These are phyloP conservation scores for Empidonax alnorum DNA, from an alignment of 2,113 vertebrate species.

Conservation along the genomic window DNA sequence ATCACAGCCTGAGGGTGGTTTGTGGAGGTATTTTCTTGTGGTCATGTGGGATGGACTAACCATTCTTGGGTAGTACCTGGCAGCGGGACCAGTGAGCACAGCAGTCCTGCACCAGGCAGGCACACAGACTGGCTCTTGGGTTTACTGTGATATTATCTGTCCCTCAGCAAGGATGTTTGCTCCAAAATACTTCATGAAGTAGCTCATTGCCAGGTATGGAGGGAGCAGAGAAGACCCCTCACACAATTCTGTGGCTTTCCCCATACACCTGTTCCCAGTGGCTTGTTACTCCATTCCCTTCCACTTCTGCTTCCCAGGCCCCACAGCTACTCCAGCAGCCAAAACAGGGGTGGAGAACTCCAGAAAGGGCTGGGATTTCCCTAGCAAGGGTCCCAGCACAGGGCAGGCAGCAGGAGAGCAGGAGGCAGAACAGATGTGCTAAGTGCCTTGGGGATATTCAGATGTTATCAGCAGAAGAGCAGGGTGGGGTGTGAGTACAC, in stretches of 20 bases:
- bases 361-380: not conserved
- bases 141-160: not conserved
- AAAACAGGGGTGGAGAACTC: not conserved
- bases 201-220: not conserved
- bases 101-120: not conserved
- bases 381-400: not conserved
- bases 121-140: not conserved
- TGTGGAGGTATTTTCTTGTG: not conserved
- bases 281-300: not conserved
- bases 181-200: not conserved
- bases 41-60: not conserved
- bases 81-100: not conserved
- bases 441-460: not conserved
- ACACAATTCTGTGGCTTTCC: not conserved
- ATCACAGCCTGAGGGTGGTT: not conserved
- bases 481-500: conserved; percentile 8
- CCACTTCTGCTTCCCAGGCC: not conserved
- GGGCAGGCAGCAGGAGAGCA: not conserved
- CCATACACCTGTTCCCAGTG: not conserved
- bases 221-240: not conserved
- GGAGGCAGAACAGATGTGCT: conserved; percentile 10
- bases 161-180: not conserved
- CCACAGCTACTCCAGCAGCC: not conserved
- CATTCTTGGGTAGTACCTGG: not conserved
- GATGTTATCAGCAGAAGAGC: not conserved